Conservation (phyloP, 1,140 invertebrate species). For the Drosophila murphyi region DNA sequence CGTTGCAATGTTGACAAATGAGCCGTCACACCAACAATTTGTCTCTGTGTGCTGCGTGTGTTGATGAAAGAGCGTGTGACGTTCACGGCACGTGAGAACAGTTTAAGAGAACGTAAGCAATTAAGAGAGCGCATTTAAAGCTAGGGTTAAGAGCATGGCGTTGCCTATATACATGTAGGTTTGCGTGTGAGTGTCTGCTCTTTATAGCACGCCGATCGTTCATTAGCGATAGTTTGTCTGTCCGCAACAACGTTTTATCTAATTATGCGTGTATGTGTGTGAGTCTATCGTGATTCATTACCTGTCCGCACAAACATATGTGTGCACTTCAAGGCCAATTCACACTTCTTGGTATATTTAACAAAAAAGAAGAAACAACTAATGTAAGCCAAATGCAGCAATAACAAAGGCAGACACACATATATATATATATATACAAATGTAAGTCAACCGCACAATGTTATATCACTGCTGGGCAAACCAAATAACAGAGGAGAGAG, state of each 20-base stretch:
- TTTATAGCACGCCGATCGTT: neutral
- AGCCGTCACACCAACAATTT: conserved; percentile 33
- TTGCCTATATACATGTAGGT: conserved; percentile 1
- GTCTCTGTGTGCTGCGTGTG: conserved; percentile 41
- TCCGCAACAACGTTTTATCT: conserved; percentile 9
- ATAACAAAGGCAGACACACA: neutral
- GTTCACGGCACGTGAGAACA: conserved; percentile 59
- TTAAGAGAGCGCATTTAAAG: conserved; percentile 37
- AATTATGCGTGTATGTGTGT: neutral
- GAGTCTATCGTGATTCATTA: conserved; percentile 14
- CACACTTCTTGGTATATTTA: conserved; percentile 41
- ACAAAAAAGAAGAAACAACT: conserved; percentile 6
- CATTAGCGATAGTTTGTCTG: conserved; percentile 34
- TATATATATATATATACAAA: conserved; percentile 10
- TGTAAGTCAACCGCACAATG: conserved; percentile 12
- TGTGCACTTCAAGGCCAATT: conserved; percentile 56
- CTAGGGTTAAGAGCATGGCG: conserved; percentile 44
- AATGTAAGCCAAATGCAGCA: conserved; percentile 17
- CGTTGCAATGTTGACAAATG: conserved; percentile 70
- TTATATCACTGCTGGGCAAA: conserved; percentile 50
- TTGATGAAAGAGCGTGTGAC: conserved; percentile 17
- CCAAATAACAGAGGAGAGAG: conserved; percentile 19
- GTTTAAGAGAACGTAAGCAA: conserved; percentile 22
- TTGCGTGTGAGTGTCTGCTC: neutral
- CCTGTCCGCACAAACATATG: neutral